A percentile compares a stretch with the other conserved stretches of the same genome.
Evolutionary conservation across 1,140 invertebrate genomes (phyloP).

Genomic region (Trissolcus basalis): DNA sequence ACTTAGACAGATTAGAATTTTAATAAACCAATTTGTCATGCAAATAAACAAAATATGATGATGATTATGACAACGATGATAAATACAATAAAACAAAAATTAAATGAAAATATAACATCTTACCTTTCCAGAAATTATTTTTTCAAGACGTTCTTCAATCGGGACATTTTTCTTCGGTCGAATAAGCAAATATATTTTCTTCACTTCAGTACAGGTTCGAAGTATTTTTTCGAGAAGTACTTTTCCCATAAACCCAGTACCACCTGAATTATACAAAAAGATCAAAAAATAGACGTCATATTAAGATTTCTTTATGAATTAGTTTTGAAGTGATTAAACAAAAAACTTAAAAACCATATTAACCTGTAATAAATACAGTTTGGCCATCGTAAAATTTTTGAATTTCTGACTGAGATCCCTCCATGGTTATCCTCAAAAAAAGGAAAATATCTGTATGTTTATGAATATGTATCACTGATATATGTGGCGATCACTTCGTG

Average conservation of each 20-base stretch:
- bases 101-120: not conserved
- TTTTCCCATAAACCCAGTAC: conserved; percentile 92
- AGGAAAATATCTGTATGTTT: no score
- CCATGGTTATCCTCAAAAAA: no score
- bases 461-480: no score
- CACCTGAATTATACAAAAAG: conserved; percentile 70
- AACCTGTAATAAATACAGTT: conserved; percentile 68
- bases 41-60: no score
- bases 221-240: conserved; percentile 91
- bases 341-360: not conserved
- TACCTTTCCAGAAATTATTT: conserved; percentile 75
- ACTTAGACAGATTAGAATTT: no score
- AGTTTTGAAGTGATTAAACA: no score
- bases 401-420: conserved; percentile 36
- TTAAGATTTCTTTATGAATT: no score
- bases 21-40: no score
- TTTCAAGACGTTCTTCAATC: conserved; percentile 79
- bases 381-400: conserved; percentile 64
- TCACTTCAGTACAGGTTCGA: conserved; percentile 83
- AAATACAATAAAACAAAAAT: no score
- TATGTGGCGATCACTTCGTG: no score
- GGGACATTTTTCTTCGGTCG: conserved; percentile 84
- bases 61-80: no score
- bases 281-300: no score
- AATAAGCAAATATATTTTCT: conserved; percentile 87